Base-by-base conservation (phyloP, 2,888 invertebrate species). In the Apodemia zela region DNA sequence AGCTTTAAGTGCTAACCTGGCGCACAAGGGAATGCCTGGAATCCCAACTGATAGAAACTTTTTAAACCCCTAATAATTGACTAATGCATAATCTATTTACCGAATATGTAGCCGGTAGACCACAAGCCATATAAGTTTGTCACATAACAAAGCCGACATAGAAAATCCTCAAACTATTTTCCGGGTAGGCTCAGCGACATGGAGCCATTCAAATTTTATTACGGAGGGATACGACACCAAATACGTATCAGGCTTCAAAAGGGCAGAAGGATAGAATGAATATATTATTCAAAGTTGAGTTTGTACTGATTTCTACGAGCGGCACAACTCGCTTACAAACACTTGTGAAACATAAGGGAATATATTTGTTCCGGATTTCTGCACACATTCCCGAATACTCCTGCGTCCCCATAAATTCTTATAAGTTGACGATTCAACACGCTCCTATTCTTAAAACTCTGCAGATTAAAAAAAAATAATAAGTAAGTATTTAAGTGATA, bases 271-370 rank as follows among this genome's bases (percentile, higher is more conserved):
- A 51, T 51, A 21, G 21, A 51, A 51, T 51, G 38, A 38, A 38
- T 38, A 51, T 51, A 51, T 51, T 51, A 51, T 51, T 51, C 10
- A 51, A 51, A 25, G 51, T 51, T 51, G 51, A 51, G 51, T 21
- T 51, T 21, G 13, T 51, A 51, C 51, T 51, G 51, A 51, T 51
- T 51, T 21, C 51, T 51, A 51, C 13, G 21, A 51, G 51, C 51
- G 21, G 18, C 51, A 11, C 10, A 25, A 51, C 13, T 51, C 21
- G 21, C 51, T 18, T 51, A 21, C 51, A 51, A 51, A 51, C 51
- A 51, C 51, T 51, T 21, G 21, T 51, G 25, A 51, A 51, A 18
- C 18, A 51, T 51, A 51, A 51, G 21, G 49, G 49, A 17, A 49
- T 49, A 49, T 51, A 10, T 51, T 51, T 17, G 21, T 51, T 51